phyloP scores from a whole-genome alignment of 2,113 vertebrate genomes.

The Apodemus speciosus region DNA sequence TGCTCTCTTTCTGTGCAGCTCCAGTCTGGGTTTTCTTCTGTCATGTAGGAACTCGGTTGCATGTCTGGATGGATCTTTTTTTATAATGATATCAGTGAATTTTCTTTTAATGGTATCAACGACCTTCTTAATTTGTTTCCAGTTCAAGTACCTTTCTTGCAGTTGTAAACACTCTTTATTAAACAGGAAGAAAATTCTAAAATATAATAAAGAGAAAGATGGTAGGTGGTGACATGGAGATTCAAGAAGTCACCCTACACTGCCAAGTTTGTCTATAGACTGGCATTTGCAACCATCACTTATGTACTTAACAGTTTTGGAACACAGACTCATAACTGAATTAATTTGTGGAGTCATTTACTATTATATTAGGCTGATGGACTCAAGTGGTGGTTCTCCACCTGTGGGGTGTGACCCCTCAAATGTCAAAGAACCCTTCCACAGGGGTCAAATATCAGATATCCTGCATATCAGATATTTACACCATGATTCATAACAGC shows the following conservation, averaged over 20 bases:
- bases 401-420: too few relatives aligned
- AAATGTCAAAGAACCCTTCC: background rate
- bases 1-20: background rate
- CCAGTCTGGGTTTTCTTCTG: background rate
- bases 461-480: background rate
- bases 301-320: background rate
- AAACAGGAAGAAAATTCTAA: background rate
- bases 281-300: background rate
- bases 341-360: background rate
- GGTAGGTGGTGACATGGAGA: background rate
- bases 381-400: background rate
- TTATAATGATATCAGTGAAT: background rate
- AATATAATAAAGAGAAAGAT: background rate
- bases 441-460: background rate
- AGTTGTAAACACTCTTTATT: background rate
- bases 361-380: background rate
- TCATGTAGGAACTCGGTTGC: accelerated
- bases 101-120: background rate
- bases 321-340: background rate
- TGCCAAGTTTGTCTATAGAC: background rate
- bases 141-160: background rate
- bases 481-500: background rate
- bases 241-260: background rate
- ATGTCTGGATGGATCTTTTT: background rate
- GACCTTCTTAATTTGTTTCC: background rate